Evolutionary conservation across 1,140 invertebrate genomes (phyloP), one percentile per base, ranked within the genome.

Genomic region (Habropoda laboriosa): DNA sequence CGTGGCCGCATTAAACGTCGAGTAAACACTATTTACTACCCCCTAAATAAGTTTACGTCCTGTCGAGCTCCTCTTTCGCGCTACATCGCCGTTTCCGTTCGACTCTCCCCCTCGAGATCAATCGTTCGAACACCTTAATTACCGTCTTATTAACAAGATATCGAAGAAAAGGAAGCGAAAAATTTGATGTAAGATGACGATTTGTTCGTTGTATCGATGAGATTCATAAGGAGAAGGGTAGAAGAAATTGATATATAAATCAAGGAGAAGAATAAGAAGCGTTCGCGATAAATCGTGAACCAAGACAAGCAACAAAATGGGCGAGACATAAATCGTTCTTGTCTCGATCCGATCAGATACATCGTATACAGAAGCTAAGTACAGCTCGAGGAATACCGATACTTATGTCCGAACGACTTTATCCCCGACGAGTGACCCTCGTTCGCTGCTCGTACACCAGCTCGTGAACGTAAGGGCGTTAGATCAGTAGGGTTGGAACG

Each of bases 401-500:
- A 78, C 84, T 86, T 81, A 80, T 77, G 85, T 82, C 77, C 85
- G 84, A 83, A 86, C 85, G 81, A 86, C 79, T 81, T 78, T 77
- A 86, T 73, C 77, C 83, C 68, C 80, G 72, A 55, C 49, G 47
- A 73, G 67, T 76, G 72, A 86, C 72, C 81, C 85, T 86, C 80
- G 77, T 86, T 86, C 83, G 72, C 85, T 86, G 80, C 85, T 86
- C 85, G 83, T 86, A 86, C 85, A 76, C 85, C 83, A 88, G 79
- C 73, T 89, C 85, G 85, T 89, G 87, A 89, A 89, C 79, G 85
- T 89, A 88, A 83, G 81, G 86, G 87, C 81, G 80, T 86, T 79
- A 85, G 88, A 90, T 88, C 88, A 86, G 84, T 89, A 82, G 88
- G 87, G 87, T 86, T 85, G 86, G 82, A 85, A 88, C 87, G 85